Percentiles rank a stretch among this genome's conserved stretches.
phyloP scores from a whole-genome alignment of 2,797 vertebrate species.

The Phrynocephalus vlangalii region DNA sequence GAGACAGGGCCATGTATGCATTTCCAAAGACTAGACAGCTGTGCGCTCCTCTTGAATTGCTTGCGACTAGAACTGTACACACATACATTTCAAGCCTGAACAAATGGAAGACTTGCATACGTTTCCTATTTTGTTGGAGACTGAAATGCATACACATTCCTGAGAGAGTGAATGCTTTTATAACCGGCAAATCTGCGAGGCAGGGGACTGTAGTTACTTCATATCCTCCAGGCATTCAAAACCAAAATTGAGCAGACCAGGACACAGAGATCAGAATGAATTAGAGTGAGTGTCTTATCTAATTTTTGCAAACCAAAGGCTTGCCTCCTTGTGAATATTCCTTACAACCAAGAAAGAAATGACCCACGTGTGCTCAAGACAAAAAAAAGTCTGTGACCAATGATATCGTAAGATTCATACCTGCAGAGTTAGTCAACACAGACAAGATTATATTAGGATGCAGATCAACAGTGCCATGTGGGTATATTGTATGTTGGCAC shows the following conservation, averaged over 20 bases:
- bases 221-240: constrained; percentile 26
- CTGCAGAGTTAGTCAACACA: background rate
- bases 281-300: background rate
- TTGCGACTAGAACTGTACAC: background rate
- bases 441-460: background rate
- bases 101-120: constrained; percentile 6
- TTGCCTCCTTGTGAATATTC: background rate
- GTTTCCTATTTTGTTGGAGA: constrained; percentile 48
- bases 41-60: constrained; percentile 6
- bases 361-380: background rate
- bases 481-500: background rate
- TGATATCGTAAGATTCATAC: background rate
- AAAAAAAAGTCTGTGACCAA: background rate
- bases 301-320: background rate
- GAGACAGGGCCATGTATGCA: background rate
- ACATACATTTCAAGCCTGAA: constrained; percentile 15
- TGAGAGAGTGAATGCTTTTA: background rate
- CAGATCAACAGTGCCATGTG: background rate
- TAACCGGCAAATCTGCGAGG: constrained; percentile 4
- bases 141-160: constrained; percentile 37
- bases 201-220: constrained; percentile 25
- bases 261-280: constrained; percentile 26
- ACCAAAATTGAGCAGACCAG: constrained; percentile 1
- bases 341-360: background rate
- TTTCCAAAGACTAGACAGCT: constrained; percentile 29